These are phyloP conservation scores for Strigamia transsilvanica DNA, from an alignment of 2,888 invertebrate genomes.

Conservation along the genomic window DNA sequence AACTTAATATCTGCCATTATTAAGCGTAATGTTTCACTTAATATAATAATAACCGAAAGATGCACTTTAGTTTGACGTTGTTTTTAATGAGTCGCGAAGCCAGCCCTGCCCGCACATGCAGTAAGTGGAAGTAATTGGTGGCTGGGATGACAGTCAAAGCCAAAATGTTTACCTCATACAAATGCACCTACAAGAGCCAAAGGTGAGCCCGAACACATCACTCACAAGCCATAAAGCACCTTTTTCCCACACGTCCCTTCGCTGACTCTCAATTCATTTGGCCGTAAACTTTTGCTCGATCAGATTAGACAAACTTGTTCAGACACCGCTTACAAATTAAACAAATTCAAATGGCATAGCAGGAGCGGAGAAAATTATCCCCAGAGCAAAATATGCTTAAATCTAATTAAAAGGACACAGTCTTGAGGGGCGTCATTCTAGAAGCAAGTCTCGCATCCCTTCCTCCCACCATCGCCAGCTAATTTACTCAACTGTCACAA, in stretches of 20 bases:
- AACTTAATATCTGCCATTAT: too few relatives aligned
- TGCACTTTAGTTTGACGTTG: too few relatives aligned
- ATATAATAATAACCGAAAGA: too few relatives aligned
- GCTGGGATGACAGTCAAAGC: too few relatives aligned
- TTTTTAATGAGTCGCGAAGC: too few relatives aligned
- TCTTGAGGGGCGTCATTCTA: constrained; percentile 41
- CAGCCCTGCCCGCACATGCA: too few relatives aligned
- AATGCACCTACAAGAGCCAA: too few relatives aligned
- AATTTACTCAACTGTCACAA: constrained; percentile 43
- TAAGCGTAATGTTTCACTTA: too few relatives aligned
- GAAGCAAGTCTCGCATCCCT: not conserved
- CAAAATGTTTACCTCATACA: too few relatives aligned
- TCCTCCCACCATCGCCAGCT: not conserved
- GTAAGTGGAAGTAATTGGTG: too few relatives aligned
- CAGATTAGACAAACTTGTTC: constrained; percentile 31
- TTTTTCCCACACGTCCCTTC: not conserved
- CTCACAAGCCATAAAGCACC: not conserved
- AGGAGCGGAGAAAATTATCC: constrained; percentile 28
- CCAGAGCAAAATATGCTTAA: constrained; percentile 22
- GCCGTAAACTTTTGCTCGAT: not conserved
- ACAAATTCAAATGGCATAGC: constrained; percentile 36
- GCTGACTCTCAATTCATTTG: not conserved
- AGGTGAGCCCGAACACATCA: too few relatives aligned
- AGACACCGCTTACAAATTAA: constrained; percentile 22
- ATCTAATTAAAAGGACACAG: constrained; percentile 43